These are phyloP conservation scores for Bombus waltoni DNA, from an alignment of 1,140 invertebrate species.

Conservation along the genomic window DNA sequence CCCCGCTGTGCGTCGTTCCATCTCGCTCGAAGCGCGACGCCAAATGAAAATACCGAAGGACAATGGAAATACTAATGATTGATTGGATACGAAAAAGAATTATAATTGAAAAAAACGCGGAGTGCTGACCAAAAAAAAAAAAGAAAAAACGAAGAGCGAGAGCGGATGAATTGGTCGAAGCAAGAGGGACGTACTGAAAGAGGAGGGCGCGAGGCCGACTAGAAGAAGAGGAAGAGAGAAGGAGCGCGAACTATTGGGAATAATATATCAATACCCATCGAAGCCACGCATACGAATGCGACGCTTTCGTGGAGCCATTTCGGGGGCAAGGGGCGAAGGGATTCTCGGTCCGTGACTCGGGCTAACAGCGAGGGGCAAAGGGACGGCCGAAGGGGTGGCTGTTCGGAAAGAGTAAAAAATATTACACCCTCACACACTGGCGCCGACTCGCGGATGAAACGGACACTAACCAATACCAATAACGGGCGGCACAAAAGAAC, in stretches of 20 bases:
- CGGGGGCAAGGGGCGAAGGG: constrained; percentile 57
- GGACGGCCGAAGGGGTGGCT: constrained; percentile 52
- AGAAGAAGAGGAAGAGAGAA: constrained; percentile 67
- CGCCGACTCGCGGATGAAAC: constrained; percentile 78
- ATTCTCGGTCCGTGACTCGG: constrained; percentile 33
- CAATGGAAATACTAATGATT: constrained; percentile 84
- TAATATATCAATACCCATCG: constrained; percentile 84
- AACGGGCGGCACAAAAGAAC: constrained; percentile 78
- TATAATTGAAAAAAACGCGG: constrained; percentile 83
- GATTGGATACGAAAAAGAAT: constrained; percentile 84
- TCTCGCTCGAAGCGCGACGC: constrained; percentile 76
- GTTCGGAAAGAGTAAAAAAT: constrained; percentile 80
- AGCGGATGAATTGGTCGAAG: constrained; percentile 32
- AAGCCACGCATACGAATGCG: constrained; percentile 82
- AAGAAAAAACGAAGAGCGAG: constrained; percentile 53
- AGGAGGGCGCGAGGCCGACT: not conserved
- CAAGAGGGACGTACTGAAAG: constrained; percentile 13
- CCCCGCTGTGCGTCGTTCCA: constrained; percentile 48
- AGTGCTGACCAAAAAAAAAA: constrained; percentile 72
- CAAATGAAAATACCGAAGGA: constrained; percentile 84
- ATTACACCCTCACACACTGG: constrained; percentile 80
- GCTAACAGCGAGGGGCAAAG: constrained; percentile 40
- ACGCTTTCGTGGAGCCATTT: constrained; percentile 68
- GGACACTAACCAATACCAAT: constrained; percentile 79
- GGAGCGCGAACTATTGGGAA: constrained; percentile 82